Conservation (phyloP, 2,888 invertebrate species). For the Macrophya annulata region DNA sequence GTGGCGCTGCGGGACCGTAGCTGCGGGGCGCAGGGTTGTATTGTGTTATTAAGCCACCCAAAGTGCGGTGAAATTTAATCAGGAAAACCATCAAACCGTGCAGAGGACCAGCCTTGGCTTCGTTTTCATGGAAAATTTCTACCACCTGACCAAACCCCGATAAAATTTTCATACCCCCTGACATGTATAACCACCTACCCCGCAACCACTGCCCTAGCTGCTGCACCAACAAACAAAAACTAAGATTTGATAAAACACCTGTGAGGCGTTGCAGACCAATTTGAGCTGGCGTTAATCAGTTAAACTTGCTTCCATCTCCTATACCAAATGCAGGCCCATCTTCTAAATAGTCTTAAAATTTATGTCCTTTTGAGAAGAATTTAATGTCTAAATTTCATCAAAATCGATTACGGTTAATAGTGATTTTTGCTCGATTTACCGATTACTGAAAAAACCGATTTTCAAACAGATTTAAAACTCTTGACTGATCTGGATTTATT, state of each 20-base stretch:
- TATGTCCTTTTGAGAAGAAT: too few relatives aligned
- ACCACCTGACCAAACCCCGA: constrained; percentile 40
- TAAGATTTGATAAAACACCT: not conserved
- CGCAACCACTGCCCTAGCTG: not conserved
- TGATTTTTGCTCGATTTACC: too few relatives aligned
- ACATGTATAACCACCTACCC: not conserved
- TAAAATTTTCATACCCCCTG: constrained; percentile 22
- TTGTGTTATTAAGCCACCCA: constrained; percentile 59
- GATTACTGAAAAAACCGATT: too few relatives aligned
- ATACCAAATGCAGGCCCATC: too few relatives aligned
- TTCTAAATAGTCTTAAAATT: too few relatives aligned
- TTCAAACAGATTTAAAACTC: too few relatives aligned
- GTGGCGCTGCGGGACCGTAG: constrained; percentile 46
- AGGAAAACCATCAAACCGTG: constrained; percentile 61
- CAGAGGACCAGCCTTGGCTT: not conserved
- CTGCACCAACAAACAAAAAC: not conserved
- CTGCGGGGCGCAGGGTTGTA: constrained; percentile 42
- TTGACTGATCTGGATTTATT: too few relatives aligned
- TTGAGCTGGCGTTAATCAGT: too few relatives aligned
- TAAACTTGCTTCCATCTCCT: too few relatives aligned
- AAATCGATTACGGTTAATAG: too few relatives aligned
- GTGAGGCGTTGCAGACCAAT: too few relatives aligned
- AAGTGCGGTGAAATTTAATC: constrained; percentile 65
- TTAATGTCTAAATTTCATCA: too few relatives aligned
- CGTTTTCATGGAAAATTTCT: constrained; percentile 28